These are phyloP conservation scores for Pangasius djambal DNA, from an alignment of 2,797 vertebrate genomes.

Conservation along the genomic window DNA sequence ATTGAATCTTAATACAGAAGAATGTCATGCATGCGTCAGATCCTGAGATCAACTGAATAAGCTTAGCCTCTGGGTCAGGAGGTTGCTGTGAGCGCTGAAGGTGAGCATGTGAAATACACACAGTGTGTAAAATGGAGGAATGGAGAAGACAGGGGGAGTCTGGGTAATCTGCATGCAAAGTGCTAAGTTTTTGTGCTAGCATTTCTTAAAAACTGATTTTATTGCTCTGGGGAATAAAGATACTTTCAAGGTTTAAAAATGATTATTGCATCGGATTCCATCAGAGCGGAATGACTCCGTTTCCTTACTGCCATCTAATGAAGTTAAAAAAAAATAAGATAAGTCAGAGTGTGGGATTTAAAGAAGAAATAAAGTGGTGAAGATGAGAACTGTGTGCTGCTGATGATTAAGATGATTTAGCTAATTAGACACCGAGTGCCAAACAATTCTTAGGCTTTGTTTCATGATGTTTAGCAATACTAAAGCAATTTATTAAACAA, in stretches of 20 bases:
- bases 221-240: neutral
- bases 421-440: too few species aligned
- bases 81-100: neutral
- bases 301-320: neutral
- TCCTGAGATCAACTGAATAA: neutral
- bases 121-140: neutral
- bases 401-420: too few species aligned
- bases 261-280: neutral
- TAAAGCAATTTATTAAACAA: neutral
- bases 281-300: neutral
- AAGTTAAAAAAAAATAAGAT: neutral
- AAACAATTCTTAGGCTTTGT: too few species aligned
- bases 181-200: neutral
- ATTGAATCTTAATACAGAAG: neutral
- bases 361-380: neutral
- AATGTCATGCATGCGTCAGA: too few species aligned
- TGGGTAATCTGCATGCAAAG: neutral
- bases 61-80: neutral
- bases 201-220: neutral
- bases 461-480: too few species aligned
- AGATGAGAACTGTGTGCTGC: neutral
- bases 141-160: neutral
- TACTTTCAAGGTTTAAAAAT: neutral
- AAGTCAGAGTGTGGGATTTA: neutral
- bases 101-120: neutral